These are phyloP conservation scores for Aphelocoma californica DNA, from an alignment of 2,797 vertebrate genomes.

Conservation along the genomic window DNA sequence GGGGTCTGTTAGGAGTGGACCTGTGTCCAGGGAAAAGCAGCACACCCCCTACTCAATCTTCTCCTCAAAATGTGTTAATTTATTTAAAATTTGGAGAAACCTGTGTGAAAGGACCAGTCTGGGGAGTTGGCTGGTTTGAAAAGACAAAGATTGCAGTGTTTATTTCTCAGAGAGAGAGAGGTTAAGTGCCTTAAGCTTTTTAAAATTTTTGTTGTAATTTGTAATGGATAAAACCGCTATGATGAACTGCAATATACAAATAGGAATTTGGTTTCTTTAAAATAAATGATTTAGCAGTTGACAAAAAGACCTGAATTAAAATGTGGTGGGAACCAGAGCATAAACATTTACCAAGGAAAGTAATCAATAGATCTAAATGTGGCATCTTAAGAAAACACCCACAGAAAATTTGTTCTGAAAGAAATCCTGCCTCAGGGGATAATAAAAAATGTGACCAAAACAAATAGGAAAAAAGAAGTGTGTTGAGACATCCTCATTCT, in stretches of 20 bases:
- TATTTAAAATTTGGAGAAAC: not conserved
- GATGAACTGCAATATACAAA: not conserved
- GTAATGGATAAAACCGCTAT: not conserved
- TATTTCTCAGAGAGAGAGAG: not conserved
- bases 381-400: not conserved
- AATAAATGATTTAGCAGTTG: not conserved
- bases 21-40: not conserved
- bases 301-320: not conserved
- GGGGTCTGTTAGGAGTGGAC: not conserved
- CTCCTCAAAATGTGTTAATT: not conserved
- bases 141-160: not conserved
- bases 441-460: not conserved
- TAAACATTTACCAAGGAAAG: not conserved
- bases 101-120: not conserved
- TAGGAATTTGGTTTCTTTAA: not conserved
- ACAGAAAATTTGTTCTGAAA: not conserved
- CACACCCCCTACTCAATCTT: not conserved
- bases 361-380: not conserved
- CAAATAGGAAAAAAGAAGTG: not conserved
- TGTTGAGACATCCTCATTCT: not conserved
- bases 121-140: not conserved
- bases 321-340: not conserved
- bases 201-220: not conserved
- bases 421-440: not conserved
- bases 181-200: not conserved